phyloP scores from a whole-genome alignment of 2,113 vertebrate species.

The Carlito syrichta region DNA sequence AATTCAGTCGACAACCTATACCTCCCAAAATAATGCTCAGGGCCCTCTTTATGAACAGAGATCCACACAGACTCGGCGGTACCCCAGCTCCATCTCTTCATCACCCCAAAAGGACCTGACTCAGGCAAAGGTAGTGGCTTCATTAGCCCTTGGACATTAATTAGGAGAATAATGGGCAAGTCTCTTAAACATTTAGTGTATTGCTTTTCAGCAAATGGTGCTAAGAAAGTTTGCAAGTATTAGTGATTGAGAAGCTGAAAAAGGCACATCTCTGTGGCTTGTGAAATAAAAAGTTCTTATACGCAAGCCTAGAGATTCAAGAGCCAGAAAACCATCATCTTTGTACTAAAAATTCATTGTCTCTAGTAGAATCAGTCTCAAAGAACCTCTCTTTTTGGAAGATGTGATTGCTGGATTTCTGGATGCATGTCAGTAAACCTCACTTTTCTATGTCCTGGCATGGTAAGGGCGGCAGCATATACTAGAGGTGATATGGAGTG shows the following conservation, averaged over 20 bases:
- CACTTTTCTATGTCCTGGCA: not conserved
- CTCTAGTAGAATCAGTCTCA: conserved; percentile 16
- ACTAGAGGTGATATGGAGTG: not conserved
- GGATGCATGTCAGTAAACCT: conserved; percentile 17
- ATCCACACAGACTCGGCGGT: conserved; percentile 91
- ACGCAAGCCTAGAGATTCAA: not conserved
- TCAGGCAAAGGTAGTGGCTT: conserved; percentile 90
- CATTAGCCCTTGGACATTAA: not conserved
- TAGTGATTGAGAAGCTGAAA: not conserved
- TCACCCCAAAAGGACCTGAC: conserved; percentile 97
- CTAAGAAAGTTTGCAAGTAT: conserved; percentile 6
- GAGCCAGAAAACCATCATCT: conserved; percentile 39
- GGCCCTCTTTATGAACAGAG: conserved; percentile 95
- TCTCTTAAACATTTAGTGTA: not conserved
- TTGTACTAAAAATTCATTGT: not conserved
- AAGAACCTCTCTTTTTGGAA: not conserved
- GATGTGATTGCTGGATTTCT: not conserved
- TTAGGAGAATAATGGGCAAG: not conserved
- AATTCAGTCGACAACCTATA: conserved; percentile 85
- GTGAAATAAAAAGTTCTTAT: conserved; percentile 31
- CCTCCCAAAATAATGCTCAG: conserved; percentile 88
- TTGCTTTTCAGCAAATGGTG: conserved; percentile 29
- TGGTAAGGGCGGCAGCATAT: not conserved
- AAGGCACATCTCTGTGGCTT: conserved; percentile 23
- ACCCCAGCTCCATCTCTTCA: conserved; percentile 85